Evolutionary conservation across 2,113 vertebrate species (phyloP), one percentile per base, ranked within the genome.

Genomic region (Rhineura floridana): DNA sequence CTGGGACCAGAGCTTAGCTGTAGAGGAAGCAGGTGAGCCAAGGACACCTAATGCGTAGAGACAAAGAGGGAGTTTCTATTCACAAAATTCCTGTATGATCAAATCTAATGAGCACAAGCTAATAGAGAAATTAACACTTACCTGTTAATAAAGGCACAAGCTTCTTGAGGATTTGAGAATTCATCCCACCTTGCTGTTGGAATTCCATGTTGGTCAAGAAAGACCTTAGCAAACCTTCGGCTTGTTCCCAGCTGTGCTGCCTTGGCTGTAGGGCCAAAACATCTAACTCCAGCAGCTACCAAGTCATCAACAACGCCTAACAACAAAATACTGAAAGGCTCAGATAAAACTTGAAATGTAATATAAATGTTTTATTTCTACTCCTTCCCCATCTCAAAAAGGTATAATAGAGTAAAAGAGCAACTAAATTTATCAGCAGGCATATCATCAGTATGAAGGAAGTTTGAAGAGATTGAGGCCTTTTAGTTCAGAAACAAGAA

Each of bases 301-400:
- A 99, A 94, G 93, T 98, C 97, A 81, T 98, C 98, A 0, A 96
- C 96, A 0, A 98, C 96, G n/a, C 98, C 98, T 99, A 83, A 88
- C 11, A 30, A 77, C 12, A 46, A 76, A 93, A 88, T 75, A 88
- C 81, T 83, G 55, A 88, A 48, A 76, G 55, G 59, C 69, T 88
- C 33, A 83, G 70, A 52, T 10, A 73, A 48, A 83, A 65, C 42
- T 46, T 55, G 11, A 15, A 83, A 42, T 42, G 48, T 39, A 80
- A 52, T 52, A 50, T 39, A 55, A 19, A 80, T 13, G 9, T 21
- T 11, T 28, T 55, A 52, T 80, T 55, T 48, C 36, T 48, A 28
- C 13, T 65, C 25, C 10, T 25, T 9, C 12, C 59, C 73, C 4
- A 28, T 84, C n/a, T 65, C 62, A 67, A 39, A 63, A 48, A 59